Conservation (phyloP, 2,888 invertebrate genomes). For the Eudasyphora cyanicolor region DNA sequence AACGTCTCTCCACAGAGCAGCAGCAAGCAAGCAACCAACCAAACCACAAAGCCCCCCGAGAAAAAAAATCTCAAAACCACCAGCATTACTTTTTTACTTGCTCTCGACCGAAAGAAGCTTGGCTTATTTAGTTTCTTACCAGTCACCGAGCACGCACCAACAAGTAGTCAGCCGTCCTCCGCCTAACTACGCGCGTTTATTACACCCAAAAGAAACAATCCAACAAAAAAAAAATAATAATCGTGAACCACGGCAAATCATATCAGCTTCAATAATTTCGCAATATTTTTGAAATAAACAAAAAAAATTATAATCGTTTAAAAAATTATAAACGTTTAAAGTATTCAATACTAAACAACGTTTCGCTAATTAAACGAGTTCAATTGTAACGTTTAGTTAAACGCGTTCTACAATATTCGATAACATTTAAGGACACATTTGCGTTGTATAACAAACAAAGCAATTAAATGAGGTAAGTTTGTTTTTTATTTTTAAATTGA, state of each 20-base stretch:
- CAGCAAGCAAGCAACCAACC: slow-evolving; percentile 28
- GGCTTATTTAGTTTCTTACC: slow-evolving; percentile 64
- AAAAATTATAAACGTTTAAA: background rate
- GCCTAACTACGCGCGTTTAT: slow-evolving; percentile 56
- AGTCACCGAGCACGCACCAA: slow-evolving; percentile 59
- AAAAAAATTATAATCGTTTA: background rate
- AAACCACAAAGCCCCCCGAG: slow-evolving; percentile 37
- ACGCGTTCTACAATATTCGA: background rate
- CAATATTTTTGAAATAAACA: background rate
- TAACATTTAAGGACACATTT: background rate
- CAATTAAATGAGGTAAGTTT: slow-evolving; percentile 20
- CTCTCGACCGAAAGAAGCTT: slow-evolving; percentile 61
- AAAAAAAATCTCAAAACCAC: slow-evolving; percentile 30
- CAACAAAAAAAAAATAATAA: slow-evolving; percentile 22
- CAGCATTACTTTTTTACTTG: slow-evolving; percentile 57
- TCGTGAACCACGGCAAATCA: background rate
- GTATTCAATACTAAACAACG: background rate
- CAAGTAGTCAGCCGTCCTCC: slow-evolving; percentile 57
- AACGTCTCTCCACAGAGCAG: slow-evolving; percentile 62
- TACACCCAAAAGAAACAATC: background rate
- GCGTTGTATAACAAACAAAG: background rate
- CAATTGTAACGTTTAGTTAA: background rate
- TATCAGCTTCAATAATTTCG: too few species aligned
- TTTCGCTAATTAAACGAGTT: background rate
- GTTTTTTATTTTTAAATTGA: too few species aligned